phyloP scores from a whole-genome alignment of 2,113 vertebrate species.

The Pristiophorus japonicus region DNA sequence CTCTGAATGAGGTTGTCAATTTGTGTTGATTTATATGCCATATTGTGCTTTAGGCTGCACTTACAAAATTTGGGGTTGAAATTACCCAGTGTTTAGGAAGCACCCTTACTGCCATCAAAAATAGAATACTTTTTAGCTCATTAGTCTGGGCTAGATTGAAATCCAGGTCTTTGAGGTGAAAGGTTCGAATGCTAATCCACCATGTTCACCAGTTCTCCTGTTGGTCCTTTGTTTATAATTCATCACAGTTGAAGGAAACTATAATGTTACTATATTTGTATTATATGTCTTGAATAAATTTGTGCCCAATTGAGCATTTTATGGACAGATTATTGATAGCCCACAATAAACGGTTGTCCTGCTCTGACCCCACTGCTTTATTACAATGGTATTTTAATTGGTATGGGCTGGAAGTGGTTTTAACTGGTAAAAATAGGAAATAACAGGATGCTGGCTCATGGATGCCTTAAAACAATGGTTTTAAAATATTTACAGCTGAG shows the following conservation, averaged over 20 bases:
- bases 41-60: not conserved
- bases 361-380: not conserved
- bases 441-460: too few relatives aligned
- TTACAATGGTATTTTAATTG: not conserved
- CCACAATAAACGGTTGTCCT: not conserved
- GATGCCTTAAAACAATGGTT: not conserved
- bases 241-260: not conserved
- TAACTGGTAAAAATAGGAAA: not conserved
- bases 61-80: not conserved
- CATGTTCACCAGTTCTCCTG: not conserved
- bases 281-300: not conserved
- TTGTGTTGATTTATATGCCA: not conserved
- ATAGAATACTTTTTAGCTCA: not conserved
- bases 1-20: not conserved
- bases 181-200: not conserved
- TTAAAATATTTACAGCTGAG: not conserved
- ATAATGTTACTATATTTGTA: not conserved
- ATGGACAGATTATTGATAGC: not conserved
- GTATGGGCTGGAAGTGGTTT: not conserved
- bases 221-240: not conserved
- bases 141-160: not conserved
- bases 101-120: not conserved
- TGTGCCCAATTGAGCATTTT: not conserved
- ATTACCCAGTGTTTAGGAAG: not conserved
- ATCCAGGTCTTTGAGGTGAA: not conserved